These are phyloP conservation scores for Naso thynnoides DNA, from an alignment of 2,797 vertebrate species.

Conservation along the genomic window DNA sequence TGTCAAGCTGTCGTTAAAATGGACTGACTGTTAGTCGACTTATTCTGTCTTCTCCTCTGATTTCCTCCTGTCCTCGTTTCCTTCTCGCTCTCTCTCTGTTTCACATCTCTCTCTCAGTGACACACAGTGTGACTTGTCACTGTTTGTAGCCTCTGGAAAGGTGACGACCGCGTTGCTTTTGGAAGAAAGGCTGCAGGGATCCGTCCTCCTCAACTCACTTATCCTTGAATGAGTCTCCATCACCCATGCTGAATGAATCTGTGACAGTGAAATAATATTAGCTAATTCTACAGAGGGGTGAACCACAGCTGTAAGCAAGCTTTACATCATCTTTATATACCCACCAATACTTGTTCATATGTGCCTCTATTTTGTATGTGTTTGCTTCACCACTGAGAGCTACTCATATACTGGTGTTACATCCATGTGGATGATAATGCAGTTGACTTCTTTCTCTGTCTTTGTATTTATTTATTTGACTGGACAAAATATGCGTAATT, in stretches of 20 bases:
- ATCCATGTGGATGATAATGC: too few species aligned
- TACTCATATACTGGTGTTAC: too few species aligned
- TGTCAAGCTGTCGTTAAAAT: constrained; percentile 19
- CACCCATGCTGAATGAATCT: constrained; percentile 18
- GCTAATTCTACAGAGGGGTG: too few species aligned
- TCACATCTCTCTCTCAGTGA: constrained; percentile 16
- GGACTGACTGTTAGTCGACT: constrained; percentile 1
- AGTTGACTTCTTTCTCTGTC: too few species aligned
- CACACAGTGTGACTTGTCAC: constrained; percentile 23
- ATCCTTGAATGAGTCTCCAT: constrained; percentile 24
- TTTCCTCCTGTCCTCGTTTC: constrained; percentile 2
- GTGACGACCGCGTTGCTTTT: constrained; percentile 41
- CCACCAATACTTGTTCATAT: too few species aligned
- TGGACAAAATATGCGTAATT: too few species aligned
- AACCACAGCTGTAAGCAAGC: too few species aligned
- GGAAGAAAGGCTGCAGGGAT: constrained; percentile 29
- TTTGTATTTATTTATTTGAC: too few species aligned
- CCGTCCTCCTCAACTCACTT: constrained; percentile 24
- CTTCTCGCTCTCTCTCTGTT: neutral
- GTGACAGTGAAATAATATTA: constrained; percentile 1
- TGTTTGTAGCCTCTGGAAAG: constrained; percentile 44
- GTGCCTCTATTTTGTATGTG: too few species aligned
- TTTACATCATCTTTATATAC: too few species aligned
- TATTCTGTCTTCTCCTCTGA: neutral
- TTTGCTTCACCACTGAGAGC: too few species aligned